Evolutionary conservation across 2,888 invertebrate species (phyloP), one percentile per base, ranked within the genome.

Genomic region (Cosmia trapezina): DNA sequence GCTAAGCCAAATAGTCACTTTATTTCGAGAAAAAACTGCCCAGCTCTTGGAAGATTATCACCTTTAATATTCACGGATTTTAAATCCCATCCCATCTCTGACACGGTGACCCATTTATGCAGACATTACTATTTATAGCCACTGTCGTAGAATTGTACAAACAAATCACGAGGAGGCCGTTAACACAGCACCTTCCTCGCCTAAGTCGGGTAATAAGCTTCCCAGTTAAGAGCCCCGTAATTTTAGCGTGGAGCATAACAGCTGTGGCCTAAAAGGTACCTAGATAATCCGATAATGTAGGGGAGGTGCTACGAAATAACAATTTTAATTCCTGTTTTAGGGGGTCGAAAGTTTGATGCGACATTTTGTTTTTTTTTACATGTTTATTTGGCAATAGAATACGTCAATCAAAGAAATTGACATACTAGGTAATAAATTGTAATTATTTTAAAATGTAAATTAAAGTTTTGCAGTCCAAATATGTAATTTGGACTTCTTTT

Each of bases 201-300:
- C 76, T 82, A 86, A 85, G 85, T 77, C 80, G 80, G 76, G 80
- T 85, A 86, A 84, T 86, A 83, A 85, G 83, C 84, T 83, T 65
- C 61, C 56, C 72, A 83, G 81, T 83, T 85, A 76, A 86, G 86
- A 86, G 79, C 80, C 71, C 78, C 80, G 86, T 85, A 89, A 89
- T 89, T 88, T 89, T 80, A 82, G 81, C 88, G 87, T 87, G 89
- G 84, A 80, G 77, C 83, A 81, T 83, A 88, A 86, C 91, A 93
- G 90, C 90, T 92, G 92, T 86, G 90, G 84, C 88, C 89, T 92
- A 90, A 92, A 91, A 91, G 91, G 90, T 88, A 87, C 84, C 84
- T 81, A 87, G 84, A 88, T 92, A 93, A 93, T 91, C 91, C 91
- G 90, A 89, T 92, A 92, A 93, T 91, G 90, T 90, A 88, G 80